Evolutionary conservation across 2,113 vertebrate genomes (phyloP).

Genomic region (Epinephelus moara): DNA sequence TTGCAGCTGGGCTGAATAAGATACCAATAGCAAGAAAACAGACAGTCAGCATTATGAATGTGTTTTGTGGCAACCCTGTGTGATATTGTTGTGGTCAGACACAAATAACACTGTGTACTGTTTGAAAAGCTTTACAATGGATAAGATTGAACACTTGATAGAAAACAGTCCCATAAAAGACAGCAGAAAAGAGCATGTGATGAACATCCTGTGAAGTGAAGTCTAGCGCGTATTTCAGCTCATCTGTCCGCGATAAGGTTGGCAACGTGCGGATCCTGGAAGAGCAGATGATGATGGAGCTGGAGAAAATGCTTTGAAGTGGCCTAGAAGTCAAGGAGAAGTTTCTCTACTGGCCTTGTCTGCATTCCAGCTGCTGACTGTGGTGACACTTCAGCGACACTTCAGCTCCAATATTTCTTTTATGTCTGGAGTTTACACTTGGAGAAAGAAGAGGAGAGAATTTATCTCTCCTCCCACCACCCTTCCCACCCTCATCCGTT

Average conservation of each 20-base stretch:
- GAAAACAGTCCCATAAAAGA: slow-evolving; percentile 16
- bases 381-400: slow-evolving; percentile 33
- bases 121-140: not conserved
- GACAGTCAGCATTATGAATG: slow-evolving; percentile 22
- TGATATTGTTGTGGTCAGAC: slow-evolving; percentile 12
- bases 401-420: not conserved
- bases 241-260: slow-evolving; percentile 11
- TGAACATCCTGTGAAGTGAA: not conserved
- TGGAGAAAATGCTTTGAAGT: slow-evolving; percentile 27
- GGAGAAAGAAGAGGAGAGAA: not conserved
- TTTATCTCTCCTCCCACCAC: not conserved
- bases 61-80: slow-evolving; percentile 3
- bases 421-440: not conserved
- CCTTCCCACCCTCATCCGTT: not conserved
- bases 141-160: slow-evolving; percentile 19
- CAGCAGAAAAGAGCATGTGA: not conserved
- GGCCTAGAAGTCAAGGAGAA: slow-evolving; percentile 8
- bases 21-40: slow-evolving; percentile 19
- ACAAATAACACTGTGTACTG: slow-evolving; percentile 5
- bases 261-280: not conserved
- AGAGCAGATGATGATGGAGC: slow-evolving; percentile 10
- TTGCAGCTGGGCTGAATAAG: slow-evolving; percentile 26
- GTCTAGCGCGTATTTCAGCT: not conserved
- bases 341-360: not conserved
- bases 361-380: slow-evolving; percentile 43